Evolutionary conservation across 2,113 vertebrate genomes (phyloP).

Genomic region (Rhabdomys dilectus): DNA sequence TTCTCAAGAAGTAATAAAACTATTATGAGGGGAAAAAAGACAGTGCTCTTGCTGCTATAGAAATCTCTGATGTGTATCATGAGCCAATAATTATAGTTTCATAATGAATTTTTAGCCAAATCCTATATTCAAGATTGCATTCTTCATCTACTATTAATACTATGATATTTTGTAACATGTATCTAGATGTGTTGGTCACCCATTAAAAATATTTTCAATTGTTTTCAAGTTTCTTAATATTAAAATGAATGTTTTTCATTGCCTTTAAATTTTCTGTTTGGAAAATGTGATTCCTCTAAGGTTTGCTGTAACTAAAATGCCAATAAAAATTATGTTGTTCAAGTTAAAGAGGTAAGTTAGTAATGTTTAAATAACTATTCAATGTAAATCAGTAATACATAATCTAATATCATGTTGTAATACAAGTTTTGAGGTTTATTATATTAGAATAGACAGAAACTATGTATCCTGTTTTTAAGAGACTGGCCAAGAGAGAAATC

Average conservation of each 20-base stretch:
- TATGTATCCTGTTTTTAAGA: not conserved
- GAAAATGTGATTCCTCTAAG: not conserved
- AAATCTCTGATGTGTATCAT: not conserved
- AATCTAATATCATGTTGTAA: not conserved
- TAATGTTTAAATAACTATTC: not conserved
- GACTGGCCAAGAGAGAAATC: not conserved
- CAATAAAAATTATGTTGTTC: not conserved
- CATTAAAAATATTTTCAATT: not conserved
- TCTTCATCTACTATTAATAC: not conserved
- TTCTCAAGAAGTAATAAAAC: not conserved
- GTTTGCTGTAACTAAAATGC: not conserved
- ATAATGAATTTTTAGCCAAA: not conserved
- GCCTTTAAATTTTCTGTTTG: not conserved
- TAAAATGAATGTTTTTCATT: not conserved
- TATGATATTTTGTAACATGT: not conserved
- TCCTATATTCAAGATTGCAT: not conserved
- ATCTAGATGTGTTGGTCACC: not conserved
- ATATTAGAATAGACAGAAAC: not conserved
- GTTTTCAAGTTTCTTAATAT: constrained; percentile 1
- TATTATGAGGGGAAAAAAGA: not conserved
- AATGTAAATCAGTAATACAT: not conserved
- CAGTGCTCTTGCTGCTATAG: not conserved
- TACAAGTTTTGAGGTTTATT: not conserved
- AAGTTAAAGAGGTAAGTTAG: not conserved
- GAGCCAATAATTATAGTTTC: not conserved